phyloP scores from a whole-genome alignment of 1,140 invertebrate species.

The Rhopalosiphum padi region DNA sequence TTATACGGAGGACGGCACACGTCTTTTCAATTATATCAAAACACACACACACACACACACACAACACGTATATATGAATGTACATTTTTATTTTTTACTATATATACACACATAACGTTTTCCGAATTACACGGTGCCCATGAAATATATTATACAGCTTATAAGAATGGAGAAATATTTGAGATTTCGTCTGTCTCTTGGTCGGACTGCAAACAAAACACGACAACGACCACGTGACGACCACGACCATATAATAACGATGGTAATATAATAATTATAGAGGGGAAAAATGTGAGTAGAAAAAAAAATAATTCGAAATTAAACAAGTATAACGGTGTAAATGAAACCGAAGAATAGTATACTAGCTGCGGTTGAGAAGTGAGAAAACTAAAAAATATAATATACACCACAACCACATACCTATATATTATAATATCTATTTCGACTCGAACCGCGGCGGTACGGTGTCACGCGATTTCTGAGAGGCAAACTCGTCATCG shows the following conservation, averaged over 20 bases:
- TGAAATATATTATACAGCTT: neutral
- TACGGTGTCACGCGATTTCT: conserved; percentile 7
- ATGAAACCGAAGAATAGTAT: neutral
- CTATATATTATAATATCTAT: neutral
- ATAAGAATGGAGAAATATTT: conserved; percentile 27
- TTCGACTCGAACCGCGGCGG: neutral
- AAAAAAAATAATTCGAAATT: neutral
- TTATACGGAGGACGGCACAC: conserved; percentile 14
- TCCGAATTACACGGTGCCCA: neutral
- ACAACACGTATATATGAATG: neutral
- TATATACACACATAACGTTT: neutral
- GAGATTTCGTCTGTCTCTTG: neutral
- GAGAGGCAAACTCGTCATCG: conserved; percentile 12
- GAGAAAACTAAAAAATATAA: neutral
- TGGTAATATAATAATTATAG: conserved; percentile 26
- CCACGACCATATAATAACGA: neutral
- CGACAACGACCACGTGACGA: conserved; percentile 17
- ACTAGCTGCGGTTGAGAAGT: neutral
- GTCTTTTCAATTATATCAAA: conserved; percentile 21
- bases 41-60: neutral
- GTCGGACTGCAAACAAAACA: neutral
- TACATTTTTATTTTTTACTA: neutral
- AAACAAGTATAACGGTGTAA: conserved; percentile 7
- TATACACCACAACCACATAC: neutral
- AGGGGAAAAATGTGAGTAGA: neutral